Conservation (phyloP, 1,140 invertebrate genomes). For the Venturia canescens region DNA sequence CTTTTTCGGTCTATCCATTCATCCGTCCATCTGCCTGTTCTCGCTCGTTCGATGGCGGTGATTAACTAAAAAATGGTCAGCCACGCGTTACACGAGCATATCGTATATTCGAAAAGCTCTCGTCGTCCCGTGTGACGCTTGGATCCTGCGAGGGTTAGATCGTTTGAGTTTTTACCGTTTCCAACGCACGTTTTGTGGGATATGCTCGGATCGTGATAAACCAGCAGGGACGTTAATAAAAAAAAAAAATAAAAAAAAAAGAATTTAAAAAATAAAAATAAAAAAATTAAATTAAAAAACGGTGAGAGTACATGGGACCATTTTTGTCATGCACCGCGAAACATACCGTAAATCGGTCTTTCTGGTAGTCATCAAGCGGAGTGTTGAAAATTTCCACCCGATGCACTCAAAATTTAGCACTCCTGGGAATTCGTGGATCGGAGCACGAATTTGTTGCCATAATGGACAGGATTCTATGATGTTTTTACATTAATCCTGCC, state of each 20-base stretch:
- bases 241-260: neutral
- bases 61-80: conserved; percentile 9
- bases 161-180: too few species aligned
- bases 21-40: too few species aligned
- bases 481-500: neutral
- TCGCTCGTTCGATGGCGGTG: neutral
- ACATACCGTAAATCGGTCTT: neutral
- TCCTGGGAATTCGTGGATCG: neutral
- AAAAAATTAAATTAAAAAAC: too few species aligned
- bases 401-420: neutral
- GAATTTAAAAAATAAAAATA: too few species aligned
- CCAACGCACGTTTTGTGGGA: neutral
- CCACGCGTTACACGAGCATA: too few species aligned
- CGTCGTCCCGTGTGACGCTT: too few species aligned
- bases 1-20: too few species aligned
- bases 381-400: neutral
- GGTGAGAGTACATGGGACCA: neutral
- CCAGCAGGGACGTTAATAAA: neutral
- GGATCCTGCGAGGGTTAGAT: too few species aligned
- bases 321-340: neutral
- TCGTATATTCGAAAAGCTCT: too few species aligned
- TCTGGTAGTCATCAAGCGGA: neutral
- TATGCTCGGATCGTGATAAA: neutral
- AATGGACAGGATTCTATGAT: neutral
- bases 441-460: neutral